These are phyloP conservation scores for Pristis pectinata DNA, from an alignment of 2,797 vertebrate species.

Conservation along the genomic window DNA sequence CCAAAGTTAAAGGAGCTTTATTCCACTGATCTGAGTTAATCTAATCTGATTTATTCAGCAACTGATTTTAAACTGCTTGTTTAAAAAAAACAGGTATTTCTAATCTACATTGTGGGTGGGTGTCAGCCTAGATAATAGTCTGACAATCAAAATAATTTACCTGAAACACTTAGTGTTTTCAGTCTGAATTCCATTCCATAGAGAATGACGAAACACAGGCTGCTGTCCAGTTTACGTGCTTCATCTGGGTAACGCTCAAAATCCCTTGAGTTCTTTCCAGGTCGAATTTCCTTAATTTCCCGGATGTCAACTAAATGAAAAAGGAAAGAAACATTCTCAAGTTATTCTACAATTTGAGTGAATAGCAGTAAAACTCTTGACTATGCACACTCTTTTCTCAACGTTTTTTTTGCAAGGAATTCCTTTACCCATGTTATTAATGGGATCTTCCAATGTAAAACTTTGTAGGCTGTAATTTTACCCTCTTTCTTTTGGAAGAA, in stretches of 20 bases:
- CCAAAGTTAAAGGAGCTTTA: background rate
- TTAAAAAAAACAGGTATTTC: background rate
- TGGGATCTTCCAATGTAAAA: background rate
- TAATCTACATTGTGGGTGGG: background rate
- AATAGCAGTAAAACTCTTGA: background rate
- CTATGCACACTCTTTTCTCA: background rate
- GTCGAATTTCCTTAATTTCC: constrained; percentile 78
- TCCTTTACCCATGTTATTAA: background rate
- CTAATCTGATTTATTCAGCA: too few species aligned
- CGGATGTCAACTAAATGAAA: constrained; percentile 66
- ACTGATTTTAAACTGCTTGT: background rate
- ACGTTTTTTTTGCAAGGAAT: background rate
- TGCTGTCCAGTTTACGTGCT: constrained; percentile 67
- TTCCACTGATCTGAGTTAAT: too few species aligned
- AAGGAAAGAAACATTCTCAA: background rate
- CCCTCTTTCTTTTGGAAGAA: background rate
- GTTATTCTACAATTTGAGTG: background rate
- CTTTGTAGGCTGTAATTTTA: background rate
- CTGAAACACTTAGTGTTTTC: constrained; percentile 68
- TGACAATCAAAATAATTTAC: constrained; percentile 50
- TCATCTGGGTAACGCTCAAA: constrained; percentile 80
- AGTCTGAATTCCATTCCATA: constrained; percentile 75
- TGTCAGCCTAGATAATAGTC: too few species aligned
- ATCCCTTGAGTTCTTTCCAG: constrained; percentile 74
- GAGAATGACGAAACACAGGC: constrained; percentile 75